These are phyloP conservation scores for Meloe dianella DNA, from an alignment of 2,888 invertebrate genomes.

Conservation along the genomic window DNA sequence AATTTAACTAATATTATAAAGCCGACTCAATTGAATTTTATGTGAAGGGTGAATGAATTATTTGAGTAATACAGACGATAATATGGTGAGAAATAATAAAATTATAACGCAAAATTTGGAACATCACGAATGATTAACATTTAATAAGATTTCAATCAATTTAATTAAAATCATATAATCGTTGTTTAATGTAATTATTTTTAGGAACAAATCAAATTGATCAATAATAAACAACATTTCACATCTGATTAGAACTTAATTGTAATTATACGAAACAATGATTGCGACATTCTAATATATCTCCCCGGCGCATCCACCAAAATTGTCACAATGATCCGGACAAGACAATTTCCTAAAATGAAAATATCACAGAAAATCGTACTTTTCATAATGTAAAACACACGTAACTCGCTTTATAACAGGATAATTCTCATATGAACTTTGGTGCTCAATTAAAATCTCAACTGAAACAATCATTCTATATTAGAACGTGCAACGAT, in stretches of 20 bases:
- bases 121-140: neutral
- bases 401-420: neutral
- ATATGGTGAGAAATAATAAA: neutral
- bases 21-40: neutral
- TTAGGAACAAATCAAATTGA: too few species aligned
- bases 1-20: neutral
- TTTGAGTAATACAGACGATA: neutral
- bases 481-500: neutral
- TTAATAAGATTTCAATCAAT: neutral
- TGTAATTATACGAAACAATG: too few species aligned
- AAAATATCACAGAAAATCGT: too few species aligned
- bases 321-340: neutral
- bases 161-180: too few species aligned
- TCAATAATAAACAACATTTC: too few species aligned
- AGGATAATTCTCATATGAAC: neutral
- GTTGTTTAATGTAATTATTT: too few species aligned
- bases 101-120: neutral
- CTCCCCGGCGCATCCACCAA: conserved; percentile 14
- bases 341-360: too few species aligned
- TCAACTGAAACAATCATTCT: neutral
- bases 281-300: neutral
- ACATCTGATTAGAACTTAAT: too few species aligned
- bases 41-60: neutral
- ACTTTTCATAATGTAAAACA: neutral
- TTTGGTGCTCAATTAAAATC: neutral